A percentile compares a stretch with the other conserved stretches of the same genome.
phyloP scores from a whole-genome alignment of 2,888 invertebrate genomes.

The Germaria angustata region DNA sequence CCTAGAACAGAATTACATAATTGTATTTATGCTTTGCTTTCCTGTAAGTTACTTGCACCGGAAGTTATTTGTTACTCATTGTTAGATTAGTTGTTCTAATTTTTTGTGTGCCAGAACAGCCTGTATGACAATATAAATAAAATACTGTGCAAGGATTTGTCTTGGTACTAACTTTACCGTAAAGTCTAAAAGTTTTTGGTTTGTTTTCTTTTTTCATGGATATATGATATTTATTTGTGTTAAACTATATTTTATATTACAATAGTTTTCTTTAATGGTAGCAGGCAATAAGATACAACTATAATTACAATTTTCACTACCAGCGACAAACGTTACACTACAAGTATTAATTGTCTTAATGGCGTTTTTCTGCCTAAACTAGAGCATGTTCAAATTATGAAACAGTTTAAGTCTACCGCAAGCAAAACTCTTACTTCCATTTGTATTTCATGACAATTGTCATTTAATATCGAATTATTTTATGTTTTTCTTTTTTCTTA shows the following conservation, averaged over 20 bases:
- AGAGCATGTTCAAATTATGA: constrained; percentile 43
- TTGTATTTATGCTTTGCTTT: constrained; percentile 45
- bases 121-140: constrained; percentile 26
- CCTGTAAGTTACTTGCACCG: constrained; percentile 55
- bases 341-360: background rate
- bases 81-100: constrained; percentile 14
- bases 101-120: constrained; percentile 14
- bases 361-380: background rate
- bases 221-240: constrained; percentile 43
- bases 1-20: constrained; percentile 22
- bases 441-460: constrained; percentile 51
- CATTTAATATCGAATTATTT: constrained; percentile 58
- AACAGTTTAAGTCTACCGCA: constrained; percentile 37
- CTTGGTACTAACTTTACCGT: constrained; percentile 43
- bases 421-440: constrained; percentile 30
- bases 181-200: background rate
- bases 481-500: background rate
- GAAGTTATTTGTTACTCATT: constrained; percentile 67
- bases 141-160: constrained; percentile 64
- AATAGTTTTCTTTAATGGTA: constrained; percentile 8
- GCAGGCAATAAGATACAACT: background rate
- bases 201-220: background rate
- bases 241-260: constrained; percentile 41
- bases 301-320: background rate
- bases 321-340: background rate